These are phyloP conservation scores for Chiloscyllium plagiosum DNA, from an alignment of 2,113 vertebrate species.

Conservation along the genomic window DNA sequence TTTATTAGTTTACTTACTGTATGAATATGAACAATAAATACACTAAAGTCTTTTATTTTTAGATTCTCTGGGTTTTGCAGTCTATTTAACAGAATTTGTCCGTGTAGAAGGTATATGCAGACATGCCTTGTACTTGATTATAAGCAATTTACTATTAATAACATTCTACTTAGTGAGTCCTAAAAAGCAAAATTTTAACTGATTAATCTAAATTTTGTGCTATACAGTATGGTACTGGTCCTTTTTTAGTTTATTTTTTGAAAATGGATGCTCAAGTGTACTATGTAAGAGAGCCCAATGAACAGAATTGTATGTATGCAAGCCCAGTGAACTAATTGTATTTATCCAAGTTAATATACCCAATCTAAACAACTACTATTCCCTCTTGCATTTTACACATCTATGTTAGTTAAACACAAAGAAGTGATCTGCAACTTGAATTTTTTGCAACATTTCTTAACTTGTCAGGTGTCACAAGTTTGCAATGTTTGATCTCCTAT, in stretches of 20 bases:
- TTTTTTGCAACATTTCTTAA: neutral
- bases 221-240: neutral
- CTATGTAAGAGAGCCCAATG: neutral
- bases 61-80: slow-evolving; percentile 41
- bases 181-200: neutral
- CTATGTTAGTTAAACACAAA: neutral
- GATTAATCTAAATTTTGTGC: neutral
- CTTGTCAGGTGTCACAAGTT: neutral
- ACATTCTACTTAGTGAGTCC: neutral
- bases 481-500: neutral
- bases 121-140: neutral
- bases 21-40: slow-evolving; percentile 22
- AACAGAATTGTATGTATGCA: neutral
- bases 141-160: neutral
- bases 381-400: neutral
- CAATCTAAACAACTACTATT: neutral
- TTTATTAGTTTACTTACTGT: slow-evolving; percentile 9
- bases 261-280: neutral
- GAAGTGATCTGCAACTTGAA: neutral
- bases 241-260: neutral
- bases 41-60: slow-evolving; percentile 20
- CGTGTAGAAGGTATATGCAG: neutral
- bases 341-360: neutral
- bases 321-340: too few species aligned
- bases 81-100: slow-evolving; percentile 4